phyloP scores from a whole-genome alignment of 2,797 vertebrate species.

The Eremophila alpestris region DNA sequence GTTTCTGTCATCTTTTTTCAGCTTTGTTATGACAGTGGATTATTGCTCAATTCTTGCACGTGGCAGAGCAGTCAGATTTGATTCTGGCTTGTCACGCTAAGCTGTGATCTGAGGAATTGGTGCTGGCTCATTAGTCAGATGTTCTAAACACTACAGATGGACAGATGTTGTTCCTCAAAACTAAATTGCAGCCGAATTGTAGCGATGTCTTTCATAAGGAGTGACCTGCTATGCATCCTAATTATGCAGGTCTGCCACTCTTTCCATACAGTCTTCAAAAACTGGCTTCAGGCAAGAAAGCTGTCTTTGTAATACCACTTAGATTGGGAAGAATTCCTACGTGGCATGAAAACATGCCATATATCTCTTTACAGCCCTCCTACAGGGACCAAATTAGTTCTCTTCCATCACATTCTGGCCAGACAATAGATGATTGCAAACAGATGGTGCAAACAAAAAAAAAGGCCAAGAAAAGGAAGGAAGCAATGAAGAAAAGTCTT shows the following conservation, averaged over 20 bases:
- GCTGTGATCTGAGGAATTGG: not conserved
- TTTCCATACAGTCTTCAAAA: not conserved
- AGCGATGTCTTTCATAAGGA: not conserved
- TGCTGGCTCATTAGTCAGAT: not conserved
- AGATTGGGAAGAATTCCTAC: rapidly evolving
- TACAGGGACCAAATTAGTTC: not conserved
- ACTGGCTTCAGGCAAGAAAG: not conserved
- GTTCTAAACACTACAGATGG: not conserved
- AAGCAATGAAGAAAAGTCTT: not conserved
- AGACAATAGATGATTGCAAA: too few relatives aligned
- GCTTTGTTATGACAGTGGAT: not conserved
- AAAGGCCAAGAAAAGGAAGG: not conserved
- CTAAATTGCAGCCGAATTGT: not conserved
- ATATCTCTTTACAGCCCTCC: not conserved
- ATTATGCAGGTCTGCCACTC: not conserved
- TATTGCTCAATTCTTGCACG: not conserved
- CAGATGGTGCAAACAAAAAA: not conserved
- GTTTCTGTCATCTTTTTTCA: not conserved
- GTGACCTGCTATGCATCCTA: not conserved
- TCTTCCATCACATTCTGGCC: not conserved
- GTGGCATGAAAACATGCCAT: not conserved
- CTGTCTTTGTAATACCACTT: not conserved
- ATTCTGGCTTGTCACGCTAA: not conserved
- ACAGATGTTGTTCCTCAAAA: not conserved
- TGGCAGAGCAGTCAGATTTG: not conserved